Evolutionary conservation across 2,888 invertebrate species (phyloP).

Genomic region (Aphidoletes aphidimyza): DNA sequence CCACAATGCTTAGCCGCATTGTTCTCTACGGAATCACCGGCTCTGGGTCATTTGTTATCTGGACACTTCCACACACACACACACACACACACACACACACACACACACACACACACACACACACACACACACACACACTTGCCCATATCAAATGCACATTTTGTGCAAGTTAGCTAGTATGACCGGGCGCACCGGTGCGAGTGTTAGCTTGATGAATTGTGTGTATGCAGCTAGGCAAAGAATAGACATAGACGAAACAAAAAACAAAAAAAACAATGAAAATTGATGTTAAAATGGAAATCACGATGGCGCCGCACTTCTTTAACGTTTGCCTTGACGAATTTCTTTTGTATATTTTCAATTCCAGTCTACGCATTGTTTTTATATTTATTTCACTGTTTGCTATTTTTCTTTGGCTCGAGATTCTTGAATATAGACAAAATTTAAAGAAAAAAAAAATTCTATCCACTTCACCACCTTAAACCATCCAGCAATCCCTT

Average conservation of each 20-base stretch:
- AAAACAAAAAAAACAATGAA: background rate
- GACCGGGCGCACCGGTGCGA: background rate
- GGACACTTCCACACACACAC: background rate
- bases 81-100: background rate
- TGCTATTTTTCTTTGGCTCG: background rate
- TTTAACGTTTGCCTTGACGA: constrained; percentile 26
- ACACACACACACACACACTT: background rate
- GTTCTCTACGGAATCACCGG: background rate
- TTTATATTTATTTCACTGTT: constrained; percentile 20
- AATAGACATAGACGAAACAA: too few species aligned
- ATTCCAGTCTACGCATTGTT: background rate
- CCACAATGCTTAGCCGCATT: background rate
- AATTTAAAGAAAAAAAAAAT: background rate
- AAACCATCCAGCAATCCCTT: background rate
- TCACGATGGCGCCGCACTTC: constrained; percentile 45
- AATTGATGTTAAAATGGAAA: constrained; percentile 41
- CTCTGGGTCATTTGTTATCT: constrained; percentile 24
- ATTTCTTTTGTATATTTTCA: constrained; percentile 27
- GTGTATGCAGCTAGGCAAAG: background rate
- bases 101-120: background rate
- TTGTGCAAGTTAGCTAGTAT: constrained; percentile 25
- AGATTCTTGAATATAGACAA: background rate
- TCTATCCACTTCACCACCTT: constrained; percentile 21
- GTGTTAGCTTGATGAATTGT: background rate
- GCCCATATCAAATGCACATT: constrained; percentile 7